Evolutionary conservation across 2,113 vertebrate species (phyloP).

Genomic region (Erythrocercus mccallii): DNA sequence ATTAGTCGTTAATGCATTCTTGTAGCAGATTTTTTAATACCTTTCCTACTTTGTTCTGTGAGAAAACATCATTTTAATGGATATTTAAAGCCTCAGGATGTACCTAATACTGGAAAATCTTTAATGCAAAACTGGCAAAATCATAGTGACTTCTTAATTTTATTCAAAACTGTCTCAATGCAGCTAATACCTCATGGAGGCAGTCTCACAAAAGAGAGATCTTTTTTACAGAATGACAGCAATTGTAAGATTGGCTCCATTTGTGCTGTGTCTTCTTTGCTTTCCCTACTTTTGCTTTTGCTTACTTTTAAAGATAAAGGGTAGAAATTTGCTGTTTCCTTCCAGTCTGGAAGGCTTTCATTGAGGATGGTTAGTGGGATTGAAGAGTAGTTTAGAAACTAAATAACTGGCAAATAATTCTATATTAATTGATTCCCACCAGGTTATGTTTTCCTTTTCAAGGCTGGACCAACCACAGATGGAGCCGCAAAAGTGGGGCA

Average conservation of each 20-base stretch:
- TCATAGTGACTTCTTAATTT: background rate
- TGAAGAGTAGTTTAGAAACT: background rate
- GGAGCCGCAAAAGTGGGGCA: background rate
- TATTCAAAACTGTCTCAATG: background rate
- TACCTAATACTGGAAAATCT: background rate
- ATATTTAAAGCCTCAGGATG: background rate
- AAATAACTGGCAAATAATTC: background rate
- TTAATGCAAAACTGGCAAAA: background rate
- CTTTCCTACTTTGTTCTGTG: background rate
- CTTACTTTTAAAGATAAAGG: background rate
- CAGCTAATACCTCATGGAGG: rapidly evolving
- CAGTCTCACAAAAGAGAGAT: background rate
- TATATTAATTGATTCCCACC: background rate
- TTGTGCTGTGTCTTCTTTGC: background rate
- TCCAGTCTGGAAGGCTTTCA: background rate
- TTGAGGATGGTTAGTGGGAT: background rate
- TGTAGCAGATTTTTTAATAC: background rate
- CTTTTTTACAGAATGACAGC: background rate
- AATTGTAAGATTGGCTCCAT: background rate
- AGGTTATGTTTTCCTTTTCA: background rate
- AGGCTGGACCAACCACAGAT: background rate
- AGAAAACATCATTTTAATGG: constrained; percentile 2
- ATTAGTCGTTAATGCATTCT: constrained; percentile 11
- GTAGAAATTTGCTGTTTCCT: background rate
- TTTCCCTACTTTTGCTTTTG: background rate